A percentile compares a stretch with the other conserved stretches of the same genome.
These are phyloP conservation scores for Sinodicranocentrus sp. DNA, from an alignment of 2,888 invertebrate species.

Conservation along the genomic window DNA sequence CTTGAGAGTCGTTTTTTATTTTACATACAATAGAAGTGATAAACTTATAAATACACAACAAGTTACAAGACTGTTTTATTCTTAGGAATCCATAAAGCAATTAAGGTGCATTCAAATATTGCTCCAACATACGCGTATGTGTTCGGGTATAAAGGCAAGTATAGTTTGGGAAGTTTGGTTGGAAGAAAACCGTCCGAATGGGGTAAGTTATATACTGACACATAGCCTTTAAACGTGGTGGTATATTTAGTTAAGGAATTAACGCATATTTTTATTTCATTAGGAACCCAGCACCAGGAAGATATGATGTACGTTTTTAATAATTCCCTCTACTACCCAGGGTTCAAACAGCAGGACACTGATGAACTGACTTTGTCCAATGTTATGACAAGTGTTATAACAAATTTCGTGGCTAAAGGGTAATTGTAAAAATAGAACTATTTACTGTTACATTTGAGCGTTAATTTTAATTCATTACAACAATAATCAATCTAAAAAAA, in stretches of 20 bases:
- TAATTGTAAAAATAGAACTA: slow-evolving; percentile 19
- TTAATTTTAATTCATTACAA: slow-evolving; percentile 7
- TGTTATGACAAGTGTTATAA: slow-evolving; percentile 65
- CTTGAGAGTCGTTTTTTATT: too few relatives aligned
- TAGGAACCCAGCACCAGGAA: slow-evolving; percentile 60
- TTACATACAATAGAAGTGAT: too few relatives aligned
- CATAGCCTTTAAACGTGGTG: not conserved
- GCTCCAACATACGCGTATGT: slow-evolving; percentile 66
- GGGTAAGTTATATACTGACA: slow-evolving; percentile 30
- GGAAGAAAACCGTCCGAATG: slow-evolving; percentile 50
- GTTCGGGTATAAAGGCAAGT: slow-evolving; percentile 66
- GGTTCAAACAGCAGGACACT: slow-evolving; percentile 63
- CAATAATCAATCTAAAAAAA: too few relatives aligned
- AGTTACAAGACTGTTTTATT: too few relatives aligned
- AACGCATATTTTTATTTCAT: too few relatives aligned
- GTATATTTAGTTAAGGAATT: too few relatives aligned
- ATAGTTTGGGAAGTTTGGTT: slow-evolving; percentile 54
- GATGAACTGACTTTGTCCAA: slow-evolving; percentile 67
- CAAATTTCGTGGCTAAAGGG: slow-evolving; percentile 63
- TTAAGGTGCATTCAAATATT: slow-evolving; percentile 55
- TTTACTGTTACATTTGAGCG: too few relatives aligned
- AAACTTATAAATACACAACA: too few relatives aligned
- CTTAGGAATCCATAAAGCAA: slow-evolving; percentile 59
- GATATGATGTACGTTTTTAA: slow-evolving; percentile 72
- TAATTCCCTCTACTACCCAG: slow-evolving; percentile 55